These are phyloP conservation scores for Falco punctatus DNA, from an alignment of 2,113 vertebrate genomes.

Conservation along the genomic window DNA sequence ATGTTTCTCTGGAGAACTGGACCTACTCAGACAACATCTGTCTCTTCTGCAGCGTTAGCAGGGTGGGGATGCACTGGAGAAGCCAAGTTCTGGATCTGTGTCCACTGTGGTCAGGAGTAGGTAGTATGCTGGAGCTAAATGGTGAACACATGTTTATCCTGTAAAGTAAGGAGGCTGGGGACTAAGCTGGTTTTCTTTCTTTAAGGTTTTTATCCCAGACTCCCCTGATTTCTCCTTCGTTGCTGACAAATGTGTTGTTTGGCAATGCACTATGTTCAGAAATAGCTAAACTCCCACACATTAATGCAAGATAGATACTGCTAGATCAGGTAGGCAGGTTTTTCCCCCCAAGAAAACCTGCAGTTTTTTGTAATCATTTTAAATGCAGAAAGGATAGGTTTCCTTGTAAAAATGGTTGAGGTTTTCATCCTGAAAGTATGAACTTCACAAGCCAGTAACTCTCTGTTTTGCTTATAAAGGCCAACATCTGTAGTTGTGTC, in stretches of 20 bases:
- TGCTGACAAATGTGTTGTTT: background rate
- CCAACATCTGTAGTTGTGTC: background rate
- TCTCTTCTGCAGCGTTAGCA: background rate
- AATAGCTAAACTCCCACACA: background rate
- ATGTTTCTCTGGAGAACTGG: background rate
- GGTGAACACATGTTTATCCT: constrained; percentile 3
- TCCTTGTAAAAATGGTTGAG: background rate
- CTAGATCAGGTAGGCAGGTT: background rate
- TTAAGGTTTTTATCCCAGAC: background rate
- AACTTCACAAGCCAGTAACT: background rate
- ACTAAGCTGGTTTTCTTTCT: background rate
- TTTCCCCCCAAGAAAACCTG: background rate
- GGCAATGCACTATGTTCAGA: background rate
- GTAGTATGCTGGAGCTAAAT: background rate
- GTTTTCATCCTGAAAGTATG: background rate
- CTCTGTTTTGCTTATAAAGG: background rate
- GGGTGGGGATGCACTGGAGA: background rate
- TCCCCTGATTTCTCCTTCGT: background rate
- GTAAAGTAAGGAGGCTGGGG: background rate
- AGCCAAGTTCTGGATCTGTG: constrained; percentile 13
- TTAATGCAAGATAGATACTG: background rate
- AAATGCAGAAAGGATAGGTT: background rate
- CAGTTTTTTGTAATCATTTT: background rate
- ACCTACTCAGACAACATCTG: constrained; percentile 7
- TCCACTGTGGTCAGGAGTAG: background rate